Evolutionary conservation across 2,113 vertebrate species (phyloP).

Genomic region (Strix uralensis): DNA sequence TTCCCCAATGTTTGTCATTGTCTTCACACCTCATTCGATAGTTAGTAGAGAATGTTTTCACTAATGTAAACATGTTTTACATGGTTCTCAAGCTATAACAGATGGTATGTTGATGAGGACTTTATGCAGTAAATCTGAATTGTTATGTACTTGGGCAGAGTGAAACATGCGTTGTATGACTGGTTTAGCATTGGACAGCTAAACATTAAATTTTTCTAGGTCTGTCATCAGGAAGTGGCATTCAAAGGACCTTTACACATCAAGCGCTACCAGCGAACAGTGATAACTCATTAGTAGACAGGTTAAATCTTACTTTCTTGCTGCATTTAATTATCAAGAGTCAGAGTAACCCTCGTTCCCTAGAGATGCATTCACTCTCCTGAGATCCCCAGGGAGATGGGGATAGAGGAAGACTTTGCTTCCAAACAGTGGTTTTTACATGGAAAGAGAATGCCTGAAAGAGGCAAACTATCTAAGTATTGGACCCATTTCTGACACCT

Average conservation of each 20-base stretch:
- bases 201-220: not conserved
- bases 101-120: not conserved
- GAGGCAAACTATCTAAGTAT: not conserved
- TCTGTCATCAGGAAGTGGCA: not conserved
- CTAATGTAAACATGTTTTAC: not conserved
- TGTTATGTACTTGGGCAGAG: not conserved
- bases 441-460: not conserved
- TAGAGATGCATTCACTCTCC: not conserved
- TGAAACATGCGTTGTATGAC: rapidly evolving
- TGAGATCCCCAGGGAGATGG: not conserved
- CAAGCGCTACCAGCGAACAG: not conserved
- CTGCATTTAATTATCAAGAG: not conserved
- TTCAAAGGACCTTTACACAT: not conserved
- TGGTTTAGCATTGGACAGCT: not conserved
- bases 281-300: not conserved
- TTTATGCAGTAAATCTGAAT: not conserved
- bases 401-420: not conserved
- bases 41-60: not conserved
- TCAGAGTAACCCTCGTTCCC: not conserved
- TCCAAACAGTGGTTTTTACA: not conserved
- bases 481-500: not conserved
- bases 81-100: not conserved
- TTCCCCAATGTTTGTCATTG: not conserved
- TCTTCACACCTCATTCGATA: not conserved
- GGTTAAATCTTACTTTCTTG: not conserved